Evolutionary conservation across 2,888 invertebrate genomes (phyloP), one percentile per base, ranked within the genome.

Genomic region (Aporophyla nigra): DNA sequence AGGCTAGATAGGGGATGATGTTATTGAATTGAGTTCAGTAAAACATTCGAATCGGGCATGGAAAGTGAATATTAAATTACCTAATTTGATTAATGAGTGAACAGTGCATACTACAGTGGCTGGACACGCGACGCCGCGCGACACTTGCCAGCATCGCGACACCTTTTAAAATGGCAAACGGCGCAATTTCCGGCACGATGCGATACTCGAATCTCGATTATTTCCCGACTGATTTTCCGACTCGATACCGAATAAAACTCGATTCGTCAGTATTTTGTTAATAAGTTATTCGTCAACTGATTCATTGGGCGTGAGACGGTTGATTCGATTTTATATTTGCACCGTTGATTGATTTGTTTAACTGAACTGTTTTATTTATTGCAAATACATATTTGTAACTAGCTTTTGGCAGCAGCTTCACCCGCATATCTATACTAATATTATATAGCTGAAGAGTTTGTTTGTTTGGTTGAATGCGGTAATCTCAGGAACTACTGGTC

Each of bases 121-220:
- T 68, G 78, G 66, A 51, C 65, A 65, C 63, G 66, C 53, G 49
- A 14, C 33, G 40, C 49, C 53, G 73, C 56, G 43, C 63, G 56
- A 46, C 53, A 51, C 54, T 49, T 71, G 63, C 88, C 77, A 83
- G 79, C 78, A 69, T 83, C 78, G 83, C 82, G 85, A 90, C 90
- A 89, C 92, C 91, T 93, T 93, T 94, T 91, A 92, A 92, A 95
- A 92, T 90, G 92, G 91, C 91, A 92, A 95, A 95, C 93, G 91
- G 94, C 79, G 90, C 92, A 94, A 95, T 96, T 94, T 95, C 96
- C 95, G 93, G 82, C 82, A 85, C 91, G 88, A 91, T 87, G 91
- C 92, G 92, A 93, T 93, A 91, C 90, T 90, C 91, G 89, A 86
- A 87, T 92, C 90, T 91, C 92, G 93, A 94, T 95, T 94, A 94